phyloP scores from a whole-genome alignment of 1,140 invertebrate genomes.

The Drusus annulatus region DNA sequence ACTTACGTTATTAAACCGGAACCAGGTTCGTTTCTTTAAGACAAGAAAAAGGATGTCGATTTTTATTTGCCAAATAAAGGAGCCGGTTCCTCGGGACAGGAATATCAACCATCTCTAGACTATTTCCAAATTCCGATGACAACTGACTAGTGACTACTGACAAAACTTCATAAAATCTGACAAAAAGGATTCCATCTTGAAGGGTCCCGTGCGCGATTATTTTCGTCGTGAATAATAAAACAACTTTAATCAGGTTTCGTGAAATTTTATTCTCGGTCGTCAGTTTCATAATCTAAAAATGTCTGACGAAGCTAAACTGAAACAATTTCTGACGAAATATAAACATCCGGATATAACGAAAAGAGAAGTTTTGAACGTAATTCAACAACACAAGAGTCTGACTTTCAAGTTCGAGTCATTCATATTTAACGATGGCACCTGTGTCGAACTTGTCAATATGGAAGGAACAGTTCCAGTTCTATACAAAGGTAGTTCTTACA shows the following conservation, averaged over 20 bases:
- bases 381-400: constrained; percentile 83
- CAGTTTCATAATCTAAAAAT: constrained; percentile 7
- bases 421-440: constrained; percentile 93
- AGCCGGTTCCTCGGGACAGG: too few relatives aligned
- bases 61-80: too few relatives aligned
- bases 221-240: neutral
- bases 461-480: constrained; percentile 94
- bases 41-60: too few relatives aligned
- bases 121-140: constrained; percentile 9
- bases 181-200: neutral
- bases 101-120: too few relatives aligned
- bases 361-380: constrained; percentile 80
- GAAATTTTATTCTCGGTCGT: too few relatives aligned
- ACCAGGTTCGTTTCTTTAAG: too few relatives aligned
- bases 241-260: neutral
- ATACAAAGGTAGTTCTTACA: constrained; percentile 93
- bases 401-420: constrained; percentile 69
- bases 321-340: constrained; percentile 76
- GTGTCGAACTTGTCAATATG: constrained; percentile 87
- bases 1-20: too few relatives aligned
- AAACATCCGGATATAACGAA: constrained; percentile 83
- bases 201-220: neutral
- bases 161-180: neutral
- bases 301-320: constrained; percentile 71
- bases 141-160: constrained; percentile 1